Conservation (phyloP, 2,888 invertebrate species). For the Sclerodermus sp. region DNA sequence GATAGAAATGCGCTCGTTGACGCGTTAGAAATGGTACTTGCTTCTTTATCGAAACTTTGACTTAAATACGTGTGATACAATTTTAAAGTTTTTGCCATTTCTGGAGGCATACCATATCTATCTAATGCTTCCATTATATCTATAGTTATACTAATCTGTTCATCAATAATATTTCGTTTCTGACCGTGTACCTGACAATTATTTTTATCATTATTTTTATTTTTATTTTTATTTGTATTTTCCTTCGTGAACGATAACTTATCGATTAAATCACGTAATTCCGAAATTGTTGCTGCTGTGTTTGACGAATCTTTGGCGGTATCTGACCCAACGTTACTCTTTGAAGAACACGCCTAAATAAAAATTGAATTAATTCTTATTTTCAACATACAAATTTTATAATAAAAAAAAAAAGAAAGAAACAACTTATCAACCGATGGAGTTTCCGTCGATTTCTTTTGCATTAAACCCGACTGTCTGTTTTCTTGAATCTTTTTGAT, state of each 20-base stretch:
- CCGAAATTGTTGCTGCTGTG: slow-evolving; percentile 26
- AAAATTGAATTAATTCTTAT: no score
- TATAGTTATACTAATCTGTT: no score
- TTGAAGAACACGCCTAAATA: not conserved
- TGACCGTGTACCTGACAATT: slow-evolving; percentile 39
- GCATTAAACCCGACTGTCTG: not conserved
- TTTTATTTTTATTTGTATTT: no score
- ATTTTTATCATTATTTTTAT: no score
- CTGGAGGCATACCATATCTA: slow-evolving; percentile 36
- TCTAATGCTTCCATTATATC: slow-evolving; percentile 41
- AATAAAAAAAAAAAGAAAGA: not conserved
- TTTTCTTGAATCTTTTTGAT: slow-evolving; percentile 12
- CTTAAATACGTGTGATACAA: slow-evolving; percentile 34
- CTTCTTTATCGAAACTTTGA: slow-evolving; percentile 14
- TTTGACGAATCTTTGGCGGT: not conserved
- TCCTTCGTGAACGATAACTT: slow-evolving; percentile 29
- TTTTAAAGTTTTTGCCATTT: slow-evolving; percentile 39
- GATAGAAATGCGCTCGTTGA: slow-evolving; percentile 31
- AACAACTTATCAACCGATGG: no score
- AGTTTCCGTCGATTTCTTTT: no score
- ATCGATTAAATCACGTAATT: slow-evolving; percentile 38
- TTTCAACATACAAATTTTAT: no score
- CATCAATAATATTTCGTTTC: no score
- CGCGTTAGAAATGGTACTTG: slow-evolving; percentile 19
- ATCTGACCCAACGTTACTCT: no score